A percentile compares a stretch with the other conserved stretches of the same genome.
These are phyloP conservation scores for Aramus guarauna DNA, from an alignment of 2,113 vertebrate genomes.

Conservation along the genomic window DNA sequence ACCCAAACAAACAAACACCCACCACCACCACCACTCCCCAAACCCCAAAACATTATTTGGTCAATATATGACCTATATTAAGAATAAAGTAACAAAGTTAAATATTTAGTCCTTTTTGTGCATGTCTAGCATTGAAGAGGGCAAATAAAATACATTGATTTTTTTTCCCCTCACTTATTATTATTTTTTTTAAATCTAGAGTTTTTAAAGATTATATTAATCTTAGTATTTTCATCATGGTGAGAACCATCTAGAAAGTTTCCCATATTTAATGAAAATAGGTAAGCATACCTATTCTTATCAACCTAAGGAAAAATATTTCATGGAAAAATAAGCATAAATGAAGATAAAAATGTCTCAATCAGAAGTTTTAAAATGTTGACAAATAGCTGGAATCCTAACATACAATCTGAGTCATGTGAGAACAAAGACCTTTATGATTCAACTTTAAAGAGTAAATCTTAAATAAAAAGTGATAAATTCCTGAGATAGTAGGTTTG, in stretches of 20 bases:
- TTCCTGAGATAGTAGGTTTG: neutral
- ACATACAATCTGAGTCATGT: neutral
- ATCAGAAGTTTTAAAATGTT: neutral
- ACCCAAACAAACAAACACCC: too few species aligned
- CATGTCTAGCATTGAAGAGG: neutral
- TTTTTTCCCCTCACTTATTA: neutral
- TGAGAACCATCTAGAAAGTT: neutral
- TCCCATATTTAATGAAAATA: neutral
- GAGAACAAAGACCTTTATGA: slow-evolving; percentile 4
- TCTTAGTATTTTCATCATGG: neutral
- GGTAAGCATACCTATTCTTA: neutral
- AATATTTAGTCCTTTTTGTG: neutral
- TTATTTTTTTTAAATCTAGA: too few species aligned
- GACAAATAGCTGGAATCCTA: neutral
- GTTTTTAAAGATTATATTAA: neutral
- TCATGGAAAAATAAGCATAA: neutral
- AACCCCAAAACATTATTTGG: neutral
- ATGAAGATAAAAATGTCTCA: neutral
- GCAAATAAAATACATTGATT: neutral
- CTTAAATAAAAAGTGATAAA: slow-evolving; percentile 39
- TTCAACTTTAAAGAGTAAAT: slow-evolving; percentile 7
- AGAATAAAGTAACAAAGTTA: neutral
- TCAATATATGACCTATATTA: neutral
- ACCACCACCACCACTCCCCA: too few species aligned
- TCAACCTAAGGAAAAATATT: neutral